These are phyloP conservation scores for Herminia tarsipennalis DNA, from an alignment of 2,888 invertebrate genomes.

Conservation along the genomic window DNA sequence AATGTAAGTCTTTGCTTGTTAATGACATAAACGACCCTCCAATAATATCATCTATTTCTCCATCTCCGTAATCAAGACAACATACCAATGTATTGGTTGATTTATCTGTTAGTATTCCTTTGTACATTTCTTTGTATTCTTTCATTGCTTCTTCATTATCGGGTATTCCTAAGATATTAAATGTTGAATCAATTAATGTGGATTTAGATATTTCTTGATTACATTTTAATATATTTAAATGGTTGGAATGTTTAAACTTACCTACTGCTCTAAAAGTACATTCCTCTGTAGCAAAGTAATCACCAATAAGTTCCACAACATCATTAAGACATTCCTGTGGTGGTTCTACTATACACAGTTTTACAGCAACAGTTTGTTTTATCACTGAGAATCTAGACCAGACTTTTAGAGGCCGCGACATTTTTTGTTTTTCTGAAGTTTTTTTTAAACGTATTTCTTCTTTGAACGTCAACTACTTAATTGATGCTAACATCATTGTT, in stretches of 20 bases:
- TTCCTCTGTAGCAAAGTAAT: not conserved
- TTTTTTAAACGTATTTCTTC: too few species aligned
- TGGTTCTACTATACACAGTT: constrained; percentile 3
- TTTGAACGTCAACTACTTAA: too few species aligned
- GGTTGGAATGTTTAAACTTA: too few species aligned
- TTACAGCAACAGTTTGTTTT: not conserved
- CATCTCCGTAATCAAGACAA: not conserved
- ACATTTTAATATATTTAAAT: too few species aligned
- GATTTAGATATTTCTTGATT: too few species aligned
- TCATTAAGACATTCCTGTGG: constrained; percentile 1
- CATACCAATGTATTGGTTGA: not conserved
- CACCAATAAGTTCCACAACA: not conserved
- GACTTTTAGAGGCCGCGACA: not conserved
- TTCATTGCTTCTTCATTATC: not conserved
- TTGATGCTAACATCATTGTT: too few species aligned
- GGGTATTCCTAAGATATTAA: too few species aligned
- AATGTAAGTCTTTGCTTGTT: not conserved
- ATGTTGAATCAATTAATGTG: too few species aligned
- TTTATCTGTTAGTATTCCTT: not conserved
- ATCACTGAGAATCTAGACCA: constrained; percentile 2
- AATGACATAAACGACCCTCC: constrained; percentile 2
- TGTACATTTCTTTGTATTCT: not conserved
- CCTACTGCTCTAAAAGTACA: not conserved
- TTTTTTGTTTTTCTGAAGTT: not conserved
- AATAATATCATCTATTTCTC: not conserved